A percentile compares a stretch with the other conserved stretches of the same genome.
Evolutionary conservation across 2,113 vertebrate genomes (phyloP).

Genomic region (Apodemus sylvaticus): DNA sequence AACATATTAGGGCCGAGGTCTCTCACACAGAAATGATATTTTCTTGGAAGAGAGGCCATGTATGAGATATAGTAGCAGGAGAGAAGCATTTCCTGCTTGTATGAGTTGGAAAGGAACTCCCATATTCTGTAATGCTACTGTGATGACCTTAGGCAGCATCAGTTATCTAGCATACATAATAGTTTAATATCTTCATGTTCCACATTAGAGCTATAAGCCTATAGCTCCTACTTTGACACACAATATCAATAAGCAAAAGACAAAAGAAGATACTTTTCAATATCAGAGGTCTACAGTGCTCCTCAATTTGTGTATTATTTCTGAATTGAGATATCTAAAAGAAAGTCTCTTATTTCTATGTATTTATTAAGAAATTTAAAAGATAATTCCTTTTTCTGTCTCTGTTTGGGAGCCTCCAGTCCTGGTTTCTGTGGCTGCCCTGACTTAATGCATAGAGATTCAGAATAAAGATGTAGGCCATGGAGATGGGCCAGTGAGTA

Average conservation of each 20-base stretch:
- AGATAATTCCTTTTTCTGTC: not conserved
- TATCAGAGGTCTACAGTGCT: not conserved
- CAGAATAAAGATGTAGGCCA: not conserved
- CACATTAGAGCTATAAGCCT: not conserved
- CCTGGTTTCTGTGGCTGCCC: not conserved
- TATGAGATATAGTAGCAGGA: not conserved
- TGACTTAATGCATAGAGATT: not conserved
- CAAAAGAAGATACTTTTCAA: not conserved
- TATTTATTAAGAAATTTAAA: too few species aligned
- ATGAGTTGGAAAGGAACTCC: not conserved
- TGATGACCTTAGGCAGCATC: not conserved
- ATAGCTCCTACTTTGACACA: not conserved
- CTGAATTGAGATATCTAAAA: not conserved
- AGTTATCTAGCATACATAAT: not conserved
- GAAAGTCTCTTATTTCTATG: not conserved
- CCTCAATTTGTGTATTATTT: not conserved
- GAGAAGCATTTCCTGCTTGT: constrained; percentile 37
- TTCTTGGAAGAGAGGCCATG: not conserved
- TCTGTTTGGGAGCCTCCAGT: not conserved
- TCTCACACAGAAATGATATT: not conserved
- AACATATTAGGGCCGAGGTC: not conserved
- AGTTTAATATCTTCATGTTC: not conserved
- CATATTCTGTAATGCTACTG: not conserved
- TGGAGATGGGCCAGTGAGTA: not conserved
- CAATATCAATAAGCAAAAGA: not conserved